phyloP scores from a whole-genome alignment of 2,113 vertebrate genomes.

The Ploceus nigricollis region DNA sequence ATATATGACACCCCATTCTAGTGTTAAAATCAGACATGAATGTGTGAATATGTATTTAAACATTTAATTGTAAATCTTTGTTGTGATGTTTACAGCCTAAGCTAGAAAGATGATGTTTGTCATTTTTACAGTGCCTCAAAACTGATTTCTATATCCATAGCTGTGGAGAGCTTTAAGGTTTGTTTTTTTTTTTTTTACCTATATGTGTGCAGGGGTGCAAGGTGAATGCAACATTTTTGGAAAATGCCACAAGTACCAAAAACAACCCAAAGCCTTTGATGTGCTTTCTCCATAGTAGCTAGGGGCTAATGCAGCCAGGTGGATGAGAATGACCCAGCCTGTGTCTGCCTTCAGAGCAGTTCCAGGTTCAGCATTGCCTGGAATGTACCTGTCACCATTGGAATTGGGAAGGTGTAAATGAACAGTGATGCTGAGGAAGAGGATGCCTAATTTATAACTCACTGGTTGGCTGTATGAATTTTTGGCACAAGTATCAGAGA shows the following conservation, averaged over 20 bases:
- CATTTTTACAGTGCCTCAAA: slow-evolving; percentile 69
- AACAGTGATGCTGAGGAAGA: neutral
- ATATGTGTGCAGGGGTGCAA: neutral
- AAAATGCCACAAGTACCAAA: slow-evolving; percentile 48
- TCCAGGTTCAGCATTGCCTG: neutral
- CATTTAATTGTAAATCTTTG: slow-evolving; percentile 68
- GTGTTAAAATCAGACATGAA: slow-evolving; percentile 36
- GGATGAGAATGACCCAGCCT: neutral
- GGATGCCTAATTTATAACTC: neutral
- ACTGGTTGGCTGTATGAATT: neutral
- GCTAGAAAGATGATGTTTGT: slow-evolving; percentile 59
- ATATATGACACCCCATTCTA: neutral
- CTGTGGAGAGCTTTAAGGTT: slow-evolving; percentile 58
- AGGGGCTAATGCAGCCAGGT: neutral
- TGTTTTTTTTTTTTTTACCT: neutral
- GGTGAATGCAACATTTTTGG: neutral
- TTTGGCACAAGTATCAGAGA: slow-evolving; percentile 16
- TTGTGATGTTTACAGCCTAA: slow-evolving; percentile 68
- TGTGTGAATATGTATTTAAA: slow-evolving; percentile 69
- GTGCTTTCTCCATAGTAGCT: neutral
- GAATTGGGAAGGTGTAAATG: neutral
- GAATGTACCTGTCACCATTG: neutral
- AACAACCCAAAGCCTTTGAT: slow-evolving; percentile 56
- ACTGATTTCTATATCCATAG: slow-evolving; percentile 59
- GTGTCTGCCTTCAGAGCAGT: neutral